Evolutionary conservation across 2,888 invertebrate genomes (phyloP).

Genomic region (Nasonia oneida): DNA sequence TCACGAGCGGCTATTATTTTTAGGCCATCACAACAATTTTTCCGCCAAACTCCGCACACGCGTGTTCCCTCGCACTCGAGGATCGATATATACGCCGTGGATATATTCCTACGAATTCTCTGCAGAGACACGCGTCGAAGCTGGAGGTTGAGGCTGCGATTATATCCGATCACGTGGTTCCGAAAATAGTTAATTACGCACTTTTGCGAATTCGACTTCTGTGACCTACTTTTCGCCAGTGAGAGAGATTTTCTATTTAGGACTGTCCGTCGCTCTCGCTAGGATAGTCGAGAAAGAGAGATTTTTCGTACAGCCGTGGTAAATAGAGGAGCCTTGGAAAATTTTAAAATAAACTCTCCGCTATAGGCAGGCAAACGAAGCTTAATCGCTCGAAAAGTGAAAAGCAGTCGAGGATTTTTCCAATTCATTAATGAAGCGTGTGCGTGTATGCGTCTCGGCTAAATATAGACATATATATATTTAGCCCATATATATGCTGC

Average conservation of each 20-base stretch:
- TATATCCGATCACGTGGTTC: neutral
- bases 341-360: neutral
- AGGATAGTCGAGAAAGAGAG: too few relatives aligned
- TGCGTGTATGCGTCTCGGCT: neutral
- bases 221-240: neutral
- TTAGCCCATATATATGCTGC: neutral
- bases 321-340: too few relatives aligned
- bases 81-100: neutral
- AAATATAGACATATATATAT: neutral
- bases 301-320: too few relatives aligned
- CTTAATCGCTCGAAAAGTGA: constrained; percentile 4
- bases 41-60: constrained; percentile 12
- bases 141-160: neutral
- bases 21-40: constrained; percentile 46
- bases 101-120: neutral
- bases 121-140: neutral
- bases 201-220: neutral
- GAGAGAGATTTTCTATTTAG: neutral
- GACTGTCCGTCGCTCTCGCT: neutral
- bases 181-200: constrained; percentile 1
- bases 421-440: neutral
- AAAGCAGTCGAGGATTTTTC: constrained; percentile 9
- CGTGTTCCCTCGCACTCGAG: constrained; percentile 26
- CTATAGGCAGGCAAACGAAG: neutral
- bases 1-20: constrained; percentile 32